Evolutionary conservation across 2,113 vertebrate species (phyloP), one percentile per base, ranked within the genome.

Genomic region (Dissostichus mawsoni): DNA sequence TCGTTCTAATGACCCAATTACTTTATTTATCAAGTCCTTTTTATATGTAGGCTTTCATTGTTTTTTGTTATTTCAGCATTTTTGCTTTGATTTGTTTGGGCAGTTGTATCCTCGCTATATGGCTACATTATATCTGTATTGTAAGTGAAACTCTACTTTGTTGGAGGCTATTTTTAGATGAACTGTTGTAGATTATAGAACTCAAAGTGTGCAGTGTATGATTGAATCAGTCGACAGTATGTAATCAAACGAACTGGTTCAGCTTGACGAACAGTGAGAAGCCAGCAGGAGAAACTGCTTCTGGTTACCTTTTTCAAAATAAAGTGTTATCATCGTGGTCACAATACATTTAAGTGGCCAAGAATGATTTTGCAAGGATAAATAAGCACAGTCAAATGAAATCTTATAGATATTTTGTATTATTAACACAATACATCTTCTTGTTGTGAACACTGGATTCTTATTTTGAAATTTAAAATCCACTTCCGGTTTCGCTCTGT

Each of bases 231-330:
- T 65, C 45, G 44, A 8, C 44, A 71, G 25, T 65, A 51, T 76
- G 58, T 55, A 58, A 76, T 80, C 29, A 52, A 78, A 48, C 23
- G 69, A 82, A 84, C 68, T 56, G 81, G 75, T 80, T 83, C 18
- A 64, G 36, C 48, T 82, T 69, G 71, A 81, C 50, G 1, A 29
- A 64, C 66, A 20, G 61, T 57, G 44, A 56, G 3, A 50, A 47
- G 17, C 29, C 68, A 74, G 45, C 29, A 33, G 50, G 13, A 33
- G 13, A 63, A 62, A 11, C 53, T 2, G n/a, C 52, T 78, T 69
- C 76, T 48, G 73, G 65, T 74, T 45, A 7, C 4, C 0, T 3
- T 45, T 61, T 79, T 83, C 58, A 84, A 77, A 89, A 79, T 87
- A 86, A 85, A 81, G 20, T 14, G 4, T 12, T 1, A 29, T 9